These are phyloP conservation scores for Phataginus tetradactyla DNA, from an alignment of 2,797 vertebrate genomes.

Conservation along the genomic window DNA sequence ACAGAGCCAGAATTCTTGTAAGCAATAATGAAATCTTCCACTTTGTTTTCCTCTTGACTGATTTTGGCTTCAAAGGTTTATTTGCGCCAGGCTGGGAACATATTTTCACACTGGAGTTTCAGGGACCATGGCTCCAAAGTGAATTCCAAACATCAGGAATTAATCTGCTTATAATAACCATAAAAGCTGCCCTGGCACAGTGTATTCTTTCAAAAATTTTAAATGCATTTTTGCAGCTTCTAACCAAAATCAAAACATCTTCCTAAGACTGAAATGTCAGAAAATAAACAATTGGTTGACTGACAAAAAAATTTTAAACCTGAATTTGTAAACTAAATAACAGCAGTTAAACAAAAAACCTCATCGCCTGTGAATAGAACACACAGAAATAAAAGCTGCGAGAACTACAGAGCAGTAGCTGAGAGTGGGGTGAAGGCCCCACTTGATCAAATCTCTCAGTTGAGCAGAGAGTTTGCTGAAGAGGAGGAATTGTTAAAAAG, in stretches of 20 bases:
- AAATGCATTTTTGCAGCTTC: not conserved
- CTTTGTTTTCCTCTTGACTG: too few relatives aligned
- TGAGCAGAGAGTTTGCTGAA: not conserved
- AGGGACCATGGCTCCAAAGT: not conserved
- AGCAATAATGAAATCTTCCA: too few relatives aligned
- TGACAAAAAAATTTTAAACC: too few relatives aligned
- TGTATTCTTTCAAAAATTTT: not conserved
- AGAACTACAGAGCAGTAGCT: not conserved
- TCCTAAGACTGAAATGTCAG: not conserved
- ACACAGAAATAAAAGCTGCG: not conserved
- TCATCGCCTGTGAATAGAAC: not conserved
- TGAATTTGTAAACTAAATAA: too few relatives aligned
- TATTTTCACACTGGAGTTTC: too few relatives aligned
- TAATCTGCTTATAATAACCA: not conserved
- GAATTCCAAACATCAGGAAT: not conserved
- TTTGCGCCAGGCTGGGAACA: too few relatives aligned
- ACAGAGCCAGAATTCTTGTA: too few relatives aligned
- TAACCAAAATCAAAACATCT: not conserved
- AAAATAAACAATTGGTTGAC: not conserved
- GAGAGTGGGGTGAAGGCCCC: not conserved
- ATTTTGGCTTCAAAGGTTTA: too few relatives aligned
- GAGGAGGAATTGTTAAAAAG: not conserved
- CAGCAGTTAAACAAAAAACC: not conserved
- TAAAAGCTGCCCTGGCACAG: not conserved
- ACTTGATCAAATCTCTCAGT: not conserved